These are phyloP conservation scores for Lithodes maja DNA, from an alignment of 2,888 invertebrate species.

Conservation along the genomic window DNA sequence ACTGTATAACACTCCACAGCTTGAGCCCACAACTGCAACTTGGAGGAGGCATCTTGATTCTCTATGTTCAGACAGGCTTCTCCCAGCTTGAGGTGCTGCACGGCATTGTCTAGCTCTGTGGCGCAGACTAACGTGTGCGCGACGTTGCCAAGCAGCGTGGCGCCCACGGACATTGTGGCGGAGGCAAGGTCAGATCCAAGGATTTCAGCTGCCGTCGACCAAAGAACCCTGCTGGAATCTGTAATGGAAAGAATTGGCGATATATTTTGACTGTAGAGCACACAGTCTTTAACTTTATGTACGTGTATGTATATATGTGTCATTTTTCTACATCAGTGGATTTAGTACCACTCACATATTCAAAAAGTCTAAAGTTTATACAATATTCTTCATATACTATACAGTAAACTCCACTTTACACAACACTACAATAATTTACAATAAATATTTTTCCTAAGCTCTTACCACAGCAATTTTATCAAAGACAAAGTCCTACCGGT, in stretches of 20 bases:
- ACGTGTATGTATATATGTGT: too few species aligned
- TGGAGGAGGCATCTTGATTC: slow-evolving; percentile 9
- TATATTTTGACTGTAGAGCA: neutral
- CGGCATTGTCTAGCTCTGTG: neutral
- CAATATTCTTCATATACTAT: too few species aligned
- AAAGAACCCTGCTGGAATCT: neutral
- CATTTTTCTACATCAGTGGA: too few species aligned
- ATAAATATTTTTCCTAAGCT: too few species aligned
- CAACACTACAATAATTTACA: too few species aligned
- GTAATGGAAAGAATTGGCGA: neutral
- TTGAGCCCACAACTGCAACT: slow-evolving; percentile 49
- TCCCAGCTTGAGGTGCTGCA: slow-evolving; percentile 29
- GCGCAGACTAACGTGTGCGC: neutral
- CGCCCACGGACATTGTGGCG: neutral
- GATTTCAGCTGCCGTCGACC: neutral
- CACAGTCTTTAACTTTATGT: too few species aligned
- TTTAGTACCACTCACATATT: too few species aligned
- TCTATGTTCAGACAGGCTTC: slow-evolving; percentile 46
- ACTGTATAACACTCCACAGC: slow-evolving; percentile 58
- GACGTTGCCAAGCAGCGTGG: neutral
- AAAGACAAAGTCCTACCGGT: too few species aligned
- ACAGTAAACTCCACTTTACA: too few species aligned
- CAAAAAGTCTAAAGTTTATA: too few species aligned
- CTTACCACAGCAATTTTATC: too few species aligned
- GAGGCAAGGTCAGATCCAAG: neutral